Evolutionary conservation across 2,888 invertebrate genomes (phyloP).

Genomic region (Oscheius myriophilus): DNA sequence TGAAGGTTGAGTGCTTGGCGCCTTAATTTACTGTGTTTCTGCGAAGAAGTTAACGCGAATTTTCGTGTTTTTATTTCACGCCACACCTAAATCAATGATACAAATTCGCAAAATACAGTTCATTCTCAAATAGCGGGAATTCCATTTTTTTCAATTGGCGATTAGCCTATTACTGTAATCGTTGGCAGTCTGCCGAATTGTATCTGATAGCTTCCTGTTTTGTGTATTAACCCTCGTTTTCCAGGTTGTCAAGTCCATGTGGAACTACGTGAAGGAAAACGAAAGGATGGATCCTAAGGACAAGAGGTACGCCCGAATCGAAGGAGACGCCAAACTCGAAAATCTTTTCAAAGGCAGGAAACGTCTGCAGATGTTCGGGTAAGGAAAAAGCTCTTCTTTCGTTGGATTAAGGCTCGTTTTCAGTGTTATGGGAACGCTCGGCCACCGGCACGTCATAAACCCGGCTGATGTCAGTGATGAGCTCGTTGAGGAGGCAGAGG

Average conservation of each 20-base stretch:
- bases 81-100: no score
- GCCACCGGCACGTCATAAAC: conserved; percentile 43
- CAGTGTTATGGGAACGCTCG: conserved; percentile 13
- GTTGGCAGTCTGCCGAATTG: no score
- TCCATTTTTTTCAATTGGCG: no score
- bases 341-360: conserved; percentile 42
- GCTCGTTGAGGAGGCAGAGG: conserved; percentile 34
- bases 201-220: not conserved
- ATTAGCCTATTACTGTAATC: no score
- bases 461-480: conserved; percentile 40
- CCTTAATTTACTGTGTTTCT: no score
- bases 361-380: conserved; percentile 41
- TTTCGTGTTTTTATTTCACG: no score
- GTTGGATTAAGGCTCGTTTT: not conserved
- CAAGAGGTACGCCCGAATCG: conserved; percentile 37
- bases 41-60: no score
- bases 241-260: conserved; percentile 59
- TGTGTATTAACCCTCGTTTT: not conserved
- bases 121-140: no score
- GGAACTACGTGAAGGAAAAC: conserved; percentile 60
- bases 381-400: not conserved
- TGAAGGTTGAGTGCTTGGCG: no score
- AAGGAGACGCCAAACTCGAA: conserved; percentile 33
- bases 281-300: conserved; percentile 61
- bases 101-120: no score